Percentiles rank a stretch among this genome's conserved stretches.
Conservation (phyloP, 2,797 vertebrate genomes). For the Astyanax mexicanus region DNA sequence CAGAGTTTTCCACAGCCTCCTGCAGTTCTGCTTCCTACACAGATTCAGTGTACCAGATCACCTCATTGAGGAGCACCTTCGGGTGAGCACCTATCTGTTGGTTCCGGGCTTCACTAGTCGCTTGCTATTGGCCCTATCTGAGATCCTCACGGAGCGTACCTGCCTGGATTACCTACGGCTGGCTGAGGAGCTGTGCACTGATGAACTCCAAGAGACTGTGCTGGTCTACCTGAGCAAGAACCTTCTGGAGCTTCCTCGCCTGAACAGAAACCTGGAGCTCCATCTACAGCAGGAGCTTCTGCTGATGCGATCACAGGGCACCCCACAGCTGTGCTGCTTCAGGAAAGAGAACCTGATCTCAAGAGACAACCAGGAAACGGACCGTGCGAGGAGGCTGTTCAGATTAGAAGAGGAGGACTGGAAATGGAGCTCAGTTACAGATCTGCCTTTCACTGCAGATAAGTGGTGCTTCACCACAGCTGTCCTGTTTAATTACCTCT, state of each 20-base stretch:
- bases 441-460: slow-evolving; percentile 80
- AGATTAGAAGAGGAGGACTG: slow-evolving; percentile 62
- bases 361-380: slow-evolving; percentile 65
- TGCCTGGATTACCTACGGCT: slow-evolving; percentile 75
- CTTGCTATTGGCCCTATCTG: slow-evolving; percentile 69
- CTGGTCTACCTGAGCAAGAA: slow-evolving; percentile 75
- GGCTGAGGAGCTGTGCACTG: slow-evolving; percentile 73
- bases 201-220: slow-evolving; percentile 72
- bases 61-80: slow-evolving; percentile 71
- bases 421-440: slow-evolving; percentile 69
- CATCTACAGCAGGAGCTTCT: slow-evolving; percentile 65
- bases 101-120: slow-evolving; percentile 71
- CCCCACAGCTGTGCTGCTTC: slow-evolving; percentile 71
- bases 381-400: slow-evolving; percentile 70
- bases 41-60: slow-evolving; percentile 66
- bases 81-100: slow-evolving; percentile 79
- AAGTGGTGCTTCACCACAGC: slow-evolving; percentile 84
- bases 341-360: slow-evolving; percentile 80
- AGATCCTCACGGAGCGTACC: slow-evolving; percentile 69
- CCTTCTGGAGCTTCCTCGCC: slow-evolving; percentile 75
- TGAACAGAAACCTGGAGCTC: slow-evolving; percentile 62
- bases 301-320: slow-evolving; percentile 65
- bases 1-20: slow-evolving; percentile 71
- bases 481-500: slow-evolving; percentile 82
- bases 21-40: slow-evolving; percentile 77